Conservation (phyloP, 1,140 invertebrate genomes). For the Mizuhopecten yessoensis region DNA sequence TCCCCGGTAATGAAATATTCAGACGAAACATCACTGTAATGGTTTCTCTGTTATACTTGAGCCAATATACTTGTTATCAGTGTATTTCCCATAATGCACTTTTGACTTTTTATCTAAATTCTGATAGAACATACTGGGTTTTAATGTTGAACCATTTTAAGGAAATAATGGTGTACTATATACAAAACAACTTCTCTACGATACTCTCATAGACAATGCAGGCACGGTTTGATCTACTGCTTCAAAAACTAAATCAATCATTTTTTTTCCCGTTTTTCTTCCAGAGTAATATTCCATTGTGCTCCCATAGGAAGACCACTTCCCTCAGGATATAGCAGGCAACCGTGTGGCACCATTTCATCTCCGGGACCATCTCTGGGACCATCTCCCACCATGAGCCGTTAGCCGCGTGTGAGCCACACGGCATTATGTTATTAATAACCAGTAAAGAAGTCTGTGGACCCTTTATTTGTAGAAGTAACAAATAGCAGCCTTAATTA, state of each 20-base stretch:
- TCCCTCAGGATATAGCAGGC: background rate
- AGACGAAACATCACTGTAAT: no score
- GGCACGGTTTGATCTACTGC: no score
- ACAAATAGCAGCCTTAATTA: background rate
- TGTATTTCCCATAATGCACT: background rate
- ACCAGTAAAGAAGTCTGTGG: background rate
- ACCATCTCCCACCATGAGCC: background rate
- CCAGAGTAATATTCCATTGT: background rate
- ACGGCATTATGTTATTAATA: slow-evolving; percentile 22
- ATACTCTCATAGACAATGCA: no score
- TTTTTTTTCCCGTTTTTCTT: background rate
- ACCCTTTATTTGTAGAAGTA: slow-evolving; percentile 1
- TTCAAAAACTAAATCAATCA: background rate
- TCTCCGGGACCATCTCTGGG: slow-evolving; percentile 36
- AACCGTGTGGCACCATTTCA: background rate
- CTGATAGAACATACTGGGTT: background rate
- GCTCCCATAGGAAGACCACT: background rate
- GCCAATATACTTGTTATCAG: background rate
- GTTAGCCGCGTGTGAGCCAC: background rate
- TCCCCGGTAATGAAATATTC: no score
- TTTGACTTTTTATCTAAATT: no score
- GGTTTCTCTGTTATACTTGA: no score
- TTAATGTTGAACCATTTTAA: background rate
- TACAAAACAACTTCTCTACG: no score
- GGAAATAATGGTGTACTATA: background rate